phyloP scores from a whole-genome alignment of 2,888 invertebrate species.

The Dusona sp. region DNA sequence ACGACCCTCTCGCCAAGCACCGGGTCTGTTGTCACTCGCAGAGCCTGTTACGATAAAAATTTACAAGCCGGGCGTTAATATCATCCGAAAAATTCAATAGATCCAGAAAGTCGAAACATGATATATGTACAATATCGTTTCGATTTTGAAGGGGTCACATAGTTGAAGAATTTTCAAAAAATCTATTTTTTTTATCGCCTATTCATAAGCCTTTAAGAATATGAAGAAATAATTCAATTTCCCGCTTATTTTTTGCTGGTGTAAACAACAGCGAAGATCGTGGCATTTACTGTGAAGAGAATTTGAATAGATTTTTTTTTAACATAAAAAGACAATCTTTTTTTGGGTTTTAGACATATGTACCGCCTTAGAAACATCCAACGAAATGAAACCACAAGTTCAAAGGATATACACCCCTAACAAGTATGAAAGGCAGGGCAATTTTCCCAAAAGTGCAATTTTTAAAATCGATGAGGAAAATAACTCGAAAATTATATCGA shows the following conservation, averaged over 20 bases:
- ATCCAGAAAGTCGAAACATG: too few species aligned
- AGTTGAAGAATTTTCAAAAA: too few species aligned
- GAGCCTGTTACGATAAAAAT: slow-evolving; percentile 44
- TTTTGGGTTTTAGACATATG: neutral
- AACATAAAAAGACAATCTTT: too few species aligned
- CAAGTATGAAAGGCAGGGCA: neutral
- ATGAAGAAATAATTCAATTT: too few species aligned
- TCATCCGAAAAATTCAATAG: neutral
- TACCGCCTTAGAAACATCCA: neutral
- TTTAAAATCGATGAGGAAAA: neutral
- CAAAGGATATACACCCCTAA: neutral
- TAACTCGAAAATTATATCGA: neutral
- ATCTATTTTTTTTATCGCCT: too few species aligned
- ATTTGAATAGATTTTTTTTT: too few species aligned
- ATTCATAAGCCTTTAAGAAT: too few species aligned
- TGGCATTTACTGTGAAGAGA: too few species aligned
- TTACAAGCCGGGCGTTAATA: slow-evolving; percentile 10
- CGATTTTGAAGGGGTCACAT: too few species aligned
- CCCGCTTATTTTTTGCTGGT: too few species aligned
- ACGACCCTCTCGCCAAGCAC: slow-evolving; percentile 81
- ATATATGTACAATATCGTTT: too few species aligned
- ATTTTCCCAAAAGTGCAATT: neutral
- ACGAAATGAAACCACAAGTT: neutral
- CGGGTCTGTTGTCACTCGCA: slow-evolving; percentile 78
- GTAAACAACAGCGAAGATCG: too few species aligned